Evolutionary conservation across 1,140 invertebrate genomes (phyloP), one percentile per base, ranked within the genome.

Genomic region (Drosophila lacteicornis): DNA sequence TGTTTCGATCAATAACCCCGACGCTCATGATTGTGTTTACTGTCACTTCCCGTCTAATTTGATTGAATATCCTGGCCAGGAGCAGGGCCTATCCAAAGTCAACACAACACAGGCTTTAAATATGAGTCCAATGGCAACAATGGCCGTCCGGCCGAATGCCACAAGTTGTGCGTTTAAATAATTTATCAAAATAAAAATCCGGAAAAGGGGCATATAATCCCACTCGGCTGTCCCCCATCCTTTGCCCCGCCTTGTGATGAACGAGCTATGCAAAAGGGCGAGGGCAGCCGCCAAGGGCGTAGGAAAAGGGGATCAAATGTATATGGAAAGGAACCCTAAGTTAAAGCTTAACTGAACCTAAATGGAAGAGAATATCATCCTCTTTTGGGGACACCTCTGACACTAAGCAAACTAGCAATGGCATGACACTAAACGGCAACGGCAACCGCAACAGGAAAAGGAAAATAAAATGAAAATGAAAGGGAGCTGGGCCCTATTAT

Each of bases 151-250:
- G 61, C 38, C 17, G 25, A 69, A 74, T 46, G 73, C 85, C 46
- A 80, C 84, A 87, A 88, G 77, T 87, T 87, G 66, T 68, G 63
- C 55, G 69, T 79, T 88, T 90, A 84, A 88, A 88, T 88, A 88
- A 88, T 90, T 90, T 84, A 88, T 88, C 84, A 90, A 81, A 75
- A 75, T 81, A 75, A 67, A 80, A 88, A 81, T 84, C 85, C 80
- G 65, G 46, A 74, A 78, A 84, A 74, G 46, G 67, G 57, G 50
- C 38, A 43, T 68, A 78, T 68, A 78, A 55, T 75, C 50, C 65
- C 60, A 38, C 12, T 47, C 17, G 45, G 49, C 38, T 61, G 43
- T 15, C 33, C 11, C 9, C 6, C 49, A 22, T 42, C 40, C 15
- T 43, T 25, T 11, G 15, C 19, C 11, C 27, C n/a, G 11, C 12